Evolutionary conservation across 2,113 vertebrate genomes (phyloP), one percentile per base, ranked within the genome.

Genomic region (Pomatostomus ruficeps): DNA sequence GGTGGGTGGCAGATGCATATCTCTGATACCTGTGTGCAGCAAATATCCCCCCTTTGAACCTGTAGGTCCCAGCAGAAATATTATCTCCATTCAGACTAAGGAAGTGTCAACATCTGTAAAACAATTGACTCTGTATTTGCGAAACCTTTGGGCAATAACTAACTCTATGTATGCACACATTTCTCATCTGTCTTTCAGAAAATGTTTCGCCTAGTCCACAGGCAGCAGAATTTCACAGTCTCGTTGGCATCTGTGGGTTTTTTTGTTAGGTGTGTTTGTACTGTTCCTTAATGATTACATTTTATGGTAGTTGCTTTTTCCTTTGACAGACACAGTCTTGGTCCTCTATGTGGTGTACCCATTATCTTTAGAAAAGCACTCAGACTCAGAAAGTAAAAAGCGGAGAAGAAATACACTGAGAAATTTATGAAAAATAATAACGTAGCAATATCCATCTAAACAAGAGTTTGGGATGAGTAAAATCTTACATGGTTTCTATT

Each of bases 1-100:
- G 22, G 14, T 0, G 0, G 33, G 20, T 0, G 0, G 20, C 1
- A 0, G 23, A 72, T 79, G 25, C 8, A 22, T 33, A 51, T 68
- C 38, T 52, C 24, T 80, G 33, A 59, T n/a, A 63, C 12, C 25
- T 43, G 29, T 54, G 36, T 29, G 11, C 24, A 82, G 58, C 11
- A 23, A 83, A 79, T 65, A 75, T 59, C 48, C 28, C 57, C 40
- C 16, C n/a, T 68, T 36, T 59, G 20, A 88, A 49, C 57, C n/a
- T 78, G 11, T 29, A 79, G 42, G 18, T 66, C 18, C 6, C 40
- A 42, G 14, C 1, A 58, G 52, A 82, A 91, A 71, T 75, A 80
- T 46, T 73, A 16, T 55, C 29, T 76, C 33, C 9, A 20, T 51
- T 89, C 49, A 88, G 71, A 72, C 17, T 45, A 65, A 57, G 18